These are phyloP conservation scores for Pseudochirops cupreus DNA, from an alignment of 2,797 vertebrate genomes.

Conservation along the genomic window DNA sequence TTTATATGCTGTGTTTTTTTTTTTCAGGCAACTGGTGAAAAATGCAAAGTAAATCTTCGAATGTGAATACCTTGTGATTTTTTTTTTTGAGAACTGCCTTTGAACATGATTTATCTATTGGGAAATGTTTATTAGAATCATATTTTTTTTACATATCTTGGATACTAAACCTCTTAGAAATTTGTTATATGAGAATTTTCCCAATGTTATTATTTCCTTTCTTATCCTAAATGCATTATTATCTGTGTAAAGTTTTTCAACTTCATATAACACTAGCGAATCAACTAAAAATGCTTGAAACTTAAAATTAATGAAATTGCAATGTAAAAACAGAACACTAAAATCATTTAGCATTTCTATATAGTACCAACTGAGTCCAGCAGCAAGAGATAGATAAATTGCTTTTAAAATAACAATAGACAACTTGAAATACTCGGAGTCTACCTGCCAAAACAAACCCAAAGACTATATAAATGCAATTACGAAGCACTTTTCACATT, in stretches of 20 bases:
- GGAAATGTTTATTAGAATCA: not conserved
- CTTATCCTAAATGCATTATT: not conserved
- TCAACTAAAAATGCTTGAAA: not conserved
- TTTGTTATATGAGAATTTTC: not conserved
- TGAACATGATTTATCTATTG: not conserved
- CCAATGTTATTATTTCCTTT: not conserved
- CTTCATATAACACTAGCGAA: not conserved
- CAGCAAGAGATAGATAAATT: not conserved
- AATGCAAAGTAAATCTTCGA: not conserved
- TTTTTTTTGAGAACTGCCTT: not conserved
- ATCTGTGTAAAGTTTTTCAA: not conserved
- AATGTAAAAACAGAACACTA: not conserved
- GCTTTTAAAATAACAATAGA: not conserved
- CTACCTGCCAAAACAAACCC: not conserved
- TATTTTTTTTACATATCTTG: not conserved
- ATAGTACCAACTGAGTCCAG: not conserved
- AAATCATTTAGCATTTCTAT: not conserved
- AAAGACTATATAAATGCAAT: not conserved
- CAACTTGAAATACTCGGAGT: not conserved
- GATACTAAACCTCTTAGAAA: not conserved
- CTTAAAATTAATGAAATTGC: not conserved
- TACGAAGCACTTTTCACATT: not conserved
- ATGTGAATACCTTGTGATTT: not conserved
- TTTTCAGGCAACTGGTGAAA: not conserved
- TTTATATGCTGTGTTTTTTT: not conserved